These are phyloP conservation scores for Candoia aspera DNA, from an alignment of 2,113 vertebrate species.

Conservation along the genomic window DNA sequence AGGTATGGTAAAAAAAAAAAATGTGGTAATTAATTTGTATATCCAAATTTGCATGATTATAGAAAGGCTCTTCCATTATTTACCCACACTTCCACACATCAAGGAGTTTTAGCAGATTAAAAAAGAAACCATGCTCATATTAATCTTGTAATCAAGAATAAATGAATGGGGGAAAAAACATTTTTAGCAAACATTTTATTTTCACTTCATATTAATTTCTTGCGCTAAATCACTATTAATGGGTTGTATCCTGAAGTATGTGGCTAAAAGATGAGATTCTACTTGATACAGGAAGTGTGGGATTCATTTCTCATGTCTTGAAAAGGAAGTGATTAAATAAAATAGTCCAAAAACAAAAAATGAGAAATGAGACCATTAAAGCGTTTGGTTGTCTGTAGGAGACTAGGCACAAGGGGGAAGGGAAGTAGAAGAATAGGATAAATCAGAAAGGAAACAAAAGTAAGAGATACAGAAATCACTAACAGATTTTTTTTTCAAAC, in stretches of 20 bases:
- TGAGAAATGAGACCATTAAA: constrained; percentile 20
- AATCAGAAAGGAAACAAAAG: background rate
- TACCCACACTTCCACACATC: background rate
- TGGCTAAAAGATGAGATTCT: background rate
- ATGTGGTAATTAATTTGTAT: too few relatives aligned
- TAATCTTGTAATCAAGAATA: background rate
- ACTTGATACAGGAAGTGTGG: background rate
- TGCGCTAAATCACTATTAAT: background rate
- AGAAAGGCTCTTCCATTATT: background rate
- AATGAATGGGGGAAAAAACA: background rate
- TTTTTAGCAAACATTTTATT: background rate
- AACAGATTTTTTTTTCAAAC: background rate
- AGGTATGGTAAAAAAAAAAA: too few relatives aligned
- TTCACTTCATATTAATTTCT: background rate
- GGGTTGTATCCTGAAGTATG: background rate
- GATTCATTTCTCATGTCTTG: background rate
- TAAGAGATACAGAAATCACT: background rate
- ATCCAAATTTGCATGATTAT: background rate
- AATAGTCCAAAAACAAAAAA: background rate
- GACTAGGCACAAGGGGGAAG: too few relatives aligned
- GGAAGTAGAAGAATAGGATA: background rate
- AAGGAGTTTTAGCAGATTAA: background rate
- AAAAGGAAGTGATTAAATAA: constrained; percentile 20
- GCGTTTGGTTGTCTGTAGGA: background rate
- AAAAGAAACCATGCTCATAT: background rate